Evolutionary conservation across 2,797 vertebrate genomes (phyloP).

Genomic region (Anisognathus igniventris): DNA sequence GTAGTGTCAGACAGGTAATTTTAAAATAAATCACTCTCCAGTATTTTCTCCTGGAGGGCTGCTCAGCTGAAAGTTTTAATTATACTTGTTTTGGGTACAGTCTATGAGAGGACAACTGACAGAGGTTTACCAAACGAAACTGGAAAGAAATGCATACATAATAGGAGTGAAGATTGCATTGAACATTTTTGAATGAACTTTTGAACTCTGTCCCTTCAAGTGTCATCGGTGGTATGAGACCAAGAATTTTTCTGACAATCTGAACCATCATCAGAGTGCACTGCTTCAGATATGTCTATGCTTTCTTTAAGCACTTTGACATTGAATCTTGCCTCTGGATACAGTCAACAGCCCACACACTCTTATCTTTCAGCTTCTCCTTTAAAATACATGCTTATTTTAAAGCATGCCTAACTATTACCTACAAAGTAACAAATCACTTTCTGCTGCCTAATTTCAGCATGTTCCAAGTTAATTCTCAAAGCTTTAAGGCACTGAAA

Average conservation of each 20-base stretch:
- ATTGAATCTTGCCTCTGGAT: neutral
- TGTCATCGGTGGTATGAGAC: neutral
- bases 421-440: neutral
- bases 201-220: neutral
- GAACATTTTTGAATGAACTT: neutral
- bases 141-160: neutral
- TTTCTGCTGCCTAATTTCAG: neutral
- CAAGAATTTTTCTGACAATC: neutral
- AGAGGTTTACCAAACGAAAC: neutral
- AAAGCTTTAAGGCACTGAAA: constrained; percentile 23
- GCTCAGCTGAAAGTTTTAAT: neutral
- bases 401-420: neutral
- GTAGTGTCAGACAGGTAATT: neutral
- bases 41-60: neutral
- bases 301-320: neutral
- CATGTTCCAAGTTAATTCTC: neutral
- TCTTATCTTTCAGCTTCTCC: neutral
- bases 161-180: neutral
- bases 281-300: neutral
- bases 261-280: neutral
- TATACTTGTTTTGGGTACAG: neutral
- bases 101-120: neutral
- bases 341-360: neutral
- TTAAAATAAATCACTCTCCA: neutral
- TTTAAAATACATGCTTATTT: neutral